A percentile compares a stretch with the other conserved stretches of the same genome.
phyloP scores from a whole-genome alignment of 2,888 invertebrate genomes.

The Coleophora deauratella region DNA sequence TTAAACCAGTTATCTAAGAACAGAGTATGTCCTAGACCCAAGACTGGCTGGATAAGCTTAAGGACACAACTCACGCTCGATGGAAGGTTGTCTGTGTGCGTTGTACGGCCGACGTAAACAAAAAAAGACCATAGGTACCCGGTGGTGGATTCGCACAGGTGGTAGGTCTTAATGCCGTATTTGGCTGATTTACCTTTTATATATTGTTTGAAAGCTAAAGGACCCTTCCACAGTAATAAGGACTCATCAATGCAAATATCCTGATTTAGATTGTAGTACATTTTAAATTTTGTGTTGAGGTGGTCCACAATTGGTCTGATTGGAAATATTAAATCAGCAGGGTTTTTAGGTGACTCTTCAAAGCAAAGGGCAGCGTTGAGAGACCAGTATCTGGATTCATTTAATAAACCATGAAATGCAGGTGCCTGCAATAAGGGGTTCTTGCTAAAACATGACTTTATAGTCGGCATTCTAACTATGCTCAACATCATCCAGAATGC shows the following conservation, averaged over 20 bases:
- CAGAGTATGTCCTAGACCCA: slow-evolving; percentile 15
- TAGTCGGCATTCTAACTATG: slow-evolving; percentile 8
- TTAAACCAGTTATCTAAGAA: slow-evolving; percentile 19
- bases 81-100: background rate
- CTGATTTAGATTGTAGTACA: slow-evolving; percentile 4
- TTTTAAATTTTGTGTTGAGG: slow-evolving; percentile 5
- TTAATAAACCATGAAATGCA: slow-evolving; percentile 14
- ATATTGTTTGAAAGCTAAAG: slow-evolving; percentile 10
- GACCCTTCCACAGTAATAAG: slow-evolving; percentile 17
- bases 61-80: background rate
- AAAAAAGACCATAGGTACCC: slow-evolving; percentile 16
- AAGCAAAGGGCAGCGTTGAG: slow-evolving; percentile 16
- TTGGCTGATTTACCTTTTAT: slow-evolving; percentile 13
- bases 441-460: slow-evolving; percentile 15
- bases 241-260: slow-evolving; percentile 14
- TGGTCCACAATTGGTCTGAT: slow-evolving; percentile 11
- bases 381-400: slow-evolving; percentile 9
- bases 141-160: slow-evolving; percentile 15
- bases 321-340: background rate
- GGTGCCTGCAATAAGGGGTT: slow-evolving; percentile 14
- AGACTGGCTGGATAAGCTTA: no score
- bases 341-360: slow-evolving; percentile 2
- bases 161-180: slow-evolving; percentile 14
- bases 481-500: slow-evolving; percentile 7
- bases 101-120: slow-evolving; percentile 10